A percentile compares a stretch with the other conserved stretches of the same genome.
These are phyloP conservation scores for Bombus soroeensis DNA, from an alignment of 1,140 invertebrate species.

Conservation along the genomic window DNA sequence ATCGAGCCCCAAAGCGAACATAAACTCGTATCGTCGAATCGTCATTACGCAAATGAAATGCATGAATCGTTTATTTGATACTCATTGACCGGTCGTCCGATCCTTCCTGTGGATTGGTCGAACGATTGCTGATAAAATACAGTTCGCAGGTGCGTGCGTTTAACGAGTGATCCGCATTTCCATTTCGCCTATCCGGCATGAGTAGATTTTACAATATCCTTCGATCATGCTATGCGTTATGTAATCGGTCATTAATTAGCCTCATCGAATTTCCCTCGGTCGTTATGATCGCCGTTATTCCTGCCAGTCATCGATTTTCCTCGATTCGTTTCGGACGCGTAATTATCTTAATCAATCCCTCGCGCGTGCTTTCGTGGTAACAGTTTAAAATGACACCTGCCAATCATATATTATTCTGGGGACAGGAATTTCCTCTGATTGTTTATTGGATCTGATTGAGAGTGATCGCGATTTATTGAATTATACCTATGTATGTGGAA, in stretches of 20 bases:
- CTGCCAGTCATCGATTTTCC: not conserved
- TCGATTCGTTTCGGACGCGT: not conserved
- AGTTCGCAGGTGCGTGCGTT: slow-evolving; percentile 45
- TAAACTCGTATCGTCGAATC: slow-evolving; percentile 45
- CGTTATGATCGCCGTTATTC: slow-evolving; percentile 17
- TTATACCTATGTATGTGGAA: too few relatives aligned
- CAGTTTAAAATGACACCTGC: not conserved
- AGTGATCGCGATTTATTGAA: too few relatives aligned
- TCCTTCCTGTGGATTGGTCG: slow-evolving; percentile 24
- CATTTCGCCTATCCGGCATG: slow-evolving; percentile 12
- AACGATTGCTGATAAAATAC: slow-evolving; percentile 66
- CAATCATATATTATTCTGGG: not conserved
- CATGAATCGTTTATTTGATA: slow-evolving; percentile 67
- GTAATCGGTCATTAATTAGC: slow-evolving; percentile 60
- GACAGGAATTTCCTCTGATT: too few relatives aligned
- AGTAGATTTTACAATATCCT: slow-evolving; percentile 38
- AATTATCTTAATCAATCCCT: not conserved
- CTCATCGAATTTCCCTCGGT: slow-evolving; percentile 2
- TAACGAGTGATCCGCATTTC: slow-evolving; percentile 55
- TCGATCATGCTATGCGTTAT: slow-evolving; percentile 27
- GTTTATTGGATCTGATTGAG: too few relatives aligned
- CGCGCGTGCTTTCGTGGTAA: not conserved
- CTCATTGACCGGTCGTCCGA: slow-evolving; percentile 53
- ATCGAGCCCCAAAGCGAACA: slow-evolving; percentile 38
- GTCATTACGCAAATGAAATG: slow-evolving; percentile 68